These are phyloP conservation scores for Thera britannica DNA, from an alignment of 2,888 invertebrate genomes.

Conservation along the genomic window DNA sequence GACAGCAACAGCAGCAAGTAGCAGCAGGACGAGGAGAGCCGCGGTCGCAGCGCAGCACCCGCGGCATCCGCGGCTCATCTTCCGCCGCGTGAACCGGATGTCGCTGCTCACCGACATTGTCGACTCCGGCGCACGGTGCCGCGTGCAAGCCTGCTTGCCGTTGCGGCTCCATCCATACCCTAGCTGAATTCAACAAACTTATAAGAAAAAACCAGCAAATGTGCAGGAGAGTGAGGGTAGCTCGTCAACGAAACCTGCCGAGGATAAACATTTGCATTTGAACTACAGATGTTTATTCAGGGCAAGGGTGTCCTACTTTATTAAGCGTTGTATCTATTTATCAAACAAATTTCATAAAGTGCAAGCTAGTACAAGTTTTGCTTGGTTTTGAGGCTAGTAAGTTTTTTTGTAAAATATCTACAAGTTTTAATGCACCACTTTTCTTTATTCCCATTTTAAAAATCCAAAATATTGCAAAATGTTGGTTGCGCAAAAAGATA, in stretches of 20 bases:
- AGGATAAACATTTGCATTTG: too few species aligned
- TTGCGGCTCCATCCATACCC: conserved; percentile 76
- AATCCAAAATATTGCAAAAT: background rate
- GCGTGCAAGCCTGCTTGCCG: conserved; percentile 68
- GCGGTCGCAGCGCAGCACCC: conserved; percentile 95
- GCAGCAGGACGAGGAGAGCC: conserved; percentile 91
- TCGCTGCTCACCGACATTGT: conserved; percentile 94
- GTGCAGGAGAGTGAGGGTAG: background rate
- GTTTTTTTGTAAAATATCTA: too few species aligned
- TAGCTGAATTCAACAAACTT: conserved; percentile 52
- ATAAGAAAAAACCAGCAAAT: background rate
- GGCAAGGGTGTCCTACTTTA: too few species aligned
- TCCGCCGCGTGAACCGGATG: conserved; percentile 94
- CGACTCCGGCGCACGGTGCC: conserved; percentile 87
- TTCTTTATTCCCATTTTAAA: background rate
- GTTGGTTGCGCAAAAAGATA: conserved; percentile 16
- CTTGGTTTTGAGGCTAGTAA: too few species aligned
- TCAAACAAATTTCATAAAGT: too few species aligned
- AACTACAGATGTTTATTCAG: too few species aligned
- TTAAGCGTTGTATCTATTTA: too few species aligned
- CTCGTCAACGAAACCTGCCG: too few species aligned
- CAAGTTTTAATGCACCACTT: background rate
- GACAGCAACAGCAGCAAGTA: conserved; percentile 84
- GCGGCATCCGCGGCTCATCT: conserved; percentile 92
- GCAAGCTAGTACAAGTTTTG: too few species aligned